Conservation (phyloP, 2,888 invertebrate species). For the Brachylomia viminalis region DNA sequence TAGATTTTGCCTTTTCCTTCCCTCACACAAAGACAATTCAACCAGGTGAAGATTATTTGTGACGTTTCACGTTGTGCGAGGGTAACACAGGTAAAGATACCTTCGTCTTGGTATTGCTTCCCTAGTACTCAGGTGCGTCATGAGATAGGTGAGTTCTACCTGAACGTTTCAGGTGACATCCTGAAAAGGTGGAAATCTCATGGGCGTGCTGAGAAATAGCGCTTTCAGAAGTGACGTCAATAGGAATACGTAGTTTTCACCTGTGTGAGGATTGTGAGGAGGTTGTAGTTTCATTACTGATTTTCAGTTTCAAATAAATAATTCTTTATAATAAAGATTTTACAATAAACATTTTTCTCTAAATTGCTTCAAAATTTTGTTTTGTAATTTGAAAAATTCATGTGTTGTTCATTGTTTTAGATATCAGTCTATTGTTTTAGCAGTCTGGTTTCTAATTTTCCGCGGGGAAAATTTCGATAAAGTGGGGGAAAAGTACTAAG, state of each 20-base stretch:
- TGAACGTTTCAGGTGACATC: conserved; percentile 39
- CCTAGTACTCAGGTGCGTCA: conserved; percentile 82
- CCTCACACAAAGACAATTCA: conserved; percentile 13
- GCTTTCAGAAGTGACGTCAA: conserved; percentile 4
- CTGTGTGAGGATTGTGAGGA: not conserved
- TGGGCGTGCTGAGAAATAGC: not conserved
- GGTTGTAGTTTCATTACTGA: not conserved
- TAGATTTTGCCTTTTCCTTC: conserved; percentile 17
- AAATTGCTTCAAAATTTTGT: no score
- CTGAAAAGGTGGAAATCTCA: conserved; percentile 44
- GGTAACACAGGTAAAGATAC: conserved; percentile 71
- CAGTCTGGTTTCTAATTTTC: conserved; percentile 48
- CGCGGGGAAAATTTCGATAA: conserved; percentile 84
- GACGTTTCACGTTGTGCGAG: conserved; percentile 39
- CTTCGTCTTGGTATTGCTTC: conserved; percentile 71
- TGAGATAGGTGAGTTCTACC: conserved; percentile 38
- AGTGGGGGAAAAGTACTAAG: conserved; percentile 86
- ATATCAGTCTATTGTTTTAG: conserved; percentile 7
- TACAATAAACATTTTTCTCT: not conserved
- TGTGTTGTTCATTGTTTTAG: not conserved
- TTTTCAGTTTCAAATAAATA: not conserved
- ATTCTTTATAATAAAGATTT: not conserved
- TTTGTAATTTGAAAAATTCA: fast-evolving
- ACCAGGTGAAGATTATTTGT: conserved; percentile 42
- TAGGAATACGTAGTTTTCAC: conserved; percentile 12